Base-by-base conservation (phyloP, 2,113 vertebrate genomes). In the Prionailurus viverrinus region DNA sequence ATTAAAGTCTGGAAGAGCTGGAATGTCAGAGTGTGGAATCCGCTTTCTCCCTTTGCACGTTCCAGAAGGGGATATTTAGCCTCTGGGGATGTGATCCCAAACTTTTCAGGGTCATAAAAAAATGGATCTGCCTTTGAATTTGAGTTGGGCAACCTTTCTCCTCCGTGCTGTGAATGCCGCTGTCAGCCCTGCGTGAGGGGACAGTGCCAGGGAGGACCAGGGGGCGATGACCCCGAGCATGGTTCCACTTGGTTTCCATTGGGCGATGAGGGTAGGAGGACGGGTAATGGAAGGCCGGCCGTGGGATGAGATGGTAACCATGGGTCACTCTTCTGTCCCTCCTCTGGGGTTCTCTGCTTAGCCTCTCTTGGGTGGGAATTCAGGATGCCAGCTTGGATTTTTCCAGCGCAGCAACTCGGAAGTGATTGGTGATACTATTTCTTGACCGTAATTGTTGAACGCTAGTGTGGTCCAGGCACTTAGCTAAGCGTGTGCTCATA, bases 91-190 rank as follows among this genome's bases (percentile, higher is more conserved):
- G 45, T 36, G 31, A 33, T 63, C 10, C 51, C 23, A 55, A 55
- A 74, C 25, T 41, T 36, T 53, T 45, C 18, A 74, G 66, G 48
- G 41, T 36, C 29, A 45, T 16, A 27, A 29, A 55, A 79, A 73
- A 27, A 13, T 1, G 29, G 36, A 45, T 23, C 55, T 86, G 33
- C 65, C 78, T 73, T 36, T 31, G 68, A 39, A 39, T 66, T 10
- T 36, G 76, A 76, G 7, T 5, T 53, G 81, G 29, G 12, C 23
- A 4, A 13, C 11, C 41, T 48, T 74, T 11, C 4, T 27, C 16
- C 2, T 39, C 31, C 1, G 2, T 1, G n/a, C 79, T 11, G 12
- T 14, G 58, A 21, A 36, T 0, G 5, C 61, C 1, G 31, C 0
- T 0, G 10, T 8, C 7, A 13, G 68, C 3, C 19, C n/a, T 14